Conservation (phyloP, 2,888 invertebrate species). For the Drosophila putrida region DNA sequence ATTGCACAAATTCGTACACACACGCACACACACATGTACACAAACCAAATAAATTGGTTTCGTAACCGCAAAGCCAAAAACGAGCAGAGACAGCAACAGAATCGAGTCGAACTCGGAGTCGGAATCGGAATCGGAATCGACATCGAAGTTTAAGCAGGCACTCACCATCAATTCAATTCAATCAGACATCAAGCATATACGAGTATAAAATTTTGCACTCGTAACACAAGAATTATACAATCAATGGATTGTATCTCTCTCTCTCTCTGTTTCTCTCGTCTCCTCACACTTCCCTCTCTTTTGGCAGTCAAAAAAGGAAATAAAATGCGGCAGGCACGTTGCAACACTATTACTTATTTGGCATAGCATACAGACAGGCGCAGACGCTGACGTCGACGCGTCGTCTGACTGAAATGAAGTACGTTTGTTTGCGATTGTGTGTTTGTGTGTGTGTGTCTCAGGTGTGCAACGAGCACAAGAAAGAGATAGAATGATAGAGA, state of each 20-base stretch:
- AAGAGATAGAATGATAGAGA: constrained; percentile 12
- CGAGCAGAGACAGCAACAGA: constrained; percentile 50
- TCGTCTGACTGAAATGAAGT: constrained; percentile 67
- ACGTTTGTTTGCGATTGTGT: constrained; percentile 71
- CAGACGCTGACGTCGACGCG: constrained; percentile 48
- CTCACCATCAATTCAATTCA: constrained; percentile 81
- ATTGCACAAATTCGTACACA: constrained; percentile 27
- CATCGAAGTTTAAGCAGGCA: constrained; percentile 43
- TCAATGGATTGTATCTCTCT: constrained; percentile 51
- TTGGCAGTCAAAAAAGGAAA: constrained; percentile 64
- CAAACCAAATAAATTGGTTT: constrained; percentile 83
- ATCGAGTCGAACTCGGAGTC: constrained; percentile 14
- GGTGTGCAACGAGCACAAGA: constrained; percentile 43
- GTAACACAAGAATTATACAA: constrained; percentile 76
- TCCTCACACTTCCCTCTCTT: constrained; percentile 22
- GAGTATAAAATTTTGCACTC: constrained; percentile 70
- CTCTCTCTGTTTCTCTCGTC: background rate
- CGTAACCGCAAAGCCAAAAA: constrained; percentile 82
- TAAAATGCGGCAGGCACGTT: constrained; percentile 83
- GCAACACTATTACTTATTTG: constrained; percentile 83
- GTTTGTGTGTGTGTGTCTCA: constrained; percentile 46
- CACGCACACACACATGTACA: constrained; percentile 16
- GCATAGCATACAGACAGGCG: constrained; percentile 63
- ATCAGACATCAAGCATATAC: constrained; percentile 82
- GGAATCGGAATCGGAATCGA: constrained; percentile 24